These are phyloP conservation scores for Phania funesta DNA, from an alignment of 2,888 invertebrate species.

Conservation along the genomic window DNA sequence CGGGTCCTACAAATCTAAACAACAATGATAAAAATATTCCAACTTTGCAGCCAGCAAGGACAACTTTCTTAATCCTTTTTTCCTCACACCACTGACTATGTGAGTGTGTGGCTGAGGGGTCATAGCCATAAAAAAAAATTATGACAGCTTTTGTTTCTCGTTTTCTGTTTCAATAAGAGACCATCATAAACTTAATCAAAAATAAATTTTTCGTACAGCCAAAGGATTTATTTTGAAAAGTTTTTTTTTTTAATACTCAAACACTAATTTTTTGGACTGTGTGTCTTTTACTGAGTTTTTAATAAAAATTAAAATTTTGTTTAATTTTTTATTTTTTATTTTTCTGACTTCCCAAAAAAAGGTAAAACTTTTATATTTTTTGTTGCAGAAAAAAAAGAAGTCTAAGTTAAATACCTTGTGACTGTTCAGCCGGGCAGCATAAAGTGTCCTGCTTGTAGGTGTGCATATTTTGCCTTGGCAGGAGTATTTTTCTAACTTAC, in stretches of 20 bases:
- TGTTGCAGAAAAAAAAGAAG: slow-evolving; percentile 12
- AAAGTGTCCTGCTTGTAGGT: background rate
- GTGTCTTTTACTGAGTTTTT: slow-evolving; percentile 21
- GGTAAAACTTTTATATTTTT: slow-evolving; percentile 54
- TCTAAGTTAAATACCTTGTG: slow-evolving; percentile 38
- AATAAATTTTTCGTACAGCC: slow-evolving; percentile 48
- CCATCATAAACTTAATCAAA: slow-evolving; percentile 64
- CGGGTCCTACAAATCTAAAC: slow-evolving; percentile 25
- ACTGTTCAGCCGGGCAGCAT: background rate
- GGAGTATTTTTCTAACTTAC: slow-evolving; percentile 15
- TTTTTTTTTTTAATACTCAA: slow-evolving; percentile 29
- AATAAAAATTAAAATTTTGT: slow-evolving; percentile 57
- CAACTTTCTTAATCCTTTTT: slow-evolving; percentile 60
- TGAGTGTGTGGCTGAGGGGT: background rate
- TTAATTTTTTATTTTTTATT: slow-evolving; percentile 7
- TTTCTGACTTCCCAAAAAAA: slow-evolving; percentile 40
- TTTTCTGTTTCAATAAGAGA: slow-evolving; percentile 6
- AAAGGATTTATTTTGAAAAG: slow-evolving; percentile 57
- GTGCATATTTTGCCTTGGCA: background rate
- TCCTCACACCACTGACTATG: background rate
- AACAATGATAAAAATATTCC: slow-evolving; percentile 8
- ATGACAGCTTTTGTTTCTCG: slow-evolving; percentile 12
- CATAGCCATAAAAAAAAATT: slow-evolving; percentile 6
- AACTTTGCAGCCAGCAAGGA: slow-evolving; percentile 27
- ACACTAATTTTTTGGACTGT: slow-evolving; percentile 24